A percentile compares a stretch with the other conserved stretches of the same genome.
These are phyloP conservation scores for Drosophila albomicans DNA, from an alignment of 1,140 invertebrate genomes.

Conservation along the genomic window DNA sequence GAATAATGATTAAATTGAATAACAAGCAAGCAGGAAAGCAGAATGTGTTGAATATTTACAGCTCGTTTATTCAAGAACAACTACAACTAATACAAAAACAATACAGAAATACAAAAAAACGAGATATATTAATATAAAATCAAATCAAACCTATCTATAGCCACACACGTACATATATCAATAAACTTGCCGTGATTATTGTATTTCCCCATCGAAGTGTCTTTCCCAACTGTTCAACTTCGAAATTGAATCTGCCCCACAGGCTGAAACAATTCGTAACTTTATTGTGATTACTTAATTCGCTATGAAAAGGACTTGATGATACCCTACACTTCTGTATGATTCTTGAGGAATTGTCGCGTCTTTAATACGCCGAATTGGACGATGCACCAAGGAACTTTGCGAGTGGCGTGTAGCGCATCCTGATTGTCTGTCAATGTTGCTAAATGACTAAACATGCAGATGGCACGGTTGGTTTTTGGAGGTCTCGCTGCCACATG, in stretches of 20 bases:
- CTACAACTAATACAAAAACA: constrained; percentile 40
- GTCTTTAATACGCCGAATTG: not conserved
- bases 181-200: constrained; percentile 75
- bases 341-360: too few species aligned
- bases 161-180: constrained; percentile 68
- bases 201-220: constrained; percentile 24
- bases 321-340: not conserved
- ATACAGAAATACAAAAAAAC: constrained; percentile 20
- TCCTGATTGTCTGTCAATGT: constrained; percentile 60
- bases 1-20: constrained; percentile 39
- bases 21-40: constrained; percentile 54
- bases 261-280: not conserved
- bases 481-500: constrained; percentile 17
- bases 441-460: constrained; percentile 45
- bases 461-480: not conserved
- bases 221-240: constrained; percentile 13
- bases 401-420: constrained; percentile 8
- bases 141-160: constrained; percentile 81
- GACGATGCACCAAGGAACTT: not conserved
- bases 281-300: not conserved
- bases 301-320: not conserved
- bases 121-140: constrained; percentile 22
- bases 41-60: constrained; percentile 83
- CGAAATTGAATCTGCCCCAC: not conserved
- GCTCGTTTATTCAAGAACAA: constrained; percentile 74